Evolutionary conservation across 1,140 invertebrate genomes (phyloP).

Genomic region (Limonius californicus): DNA sequence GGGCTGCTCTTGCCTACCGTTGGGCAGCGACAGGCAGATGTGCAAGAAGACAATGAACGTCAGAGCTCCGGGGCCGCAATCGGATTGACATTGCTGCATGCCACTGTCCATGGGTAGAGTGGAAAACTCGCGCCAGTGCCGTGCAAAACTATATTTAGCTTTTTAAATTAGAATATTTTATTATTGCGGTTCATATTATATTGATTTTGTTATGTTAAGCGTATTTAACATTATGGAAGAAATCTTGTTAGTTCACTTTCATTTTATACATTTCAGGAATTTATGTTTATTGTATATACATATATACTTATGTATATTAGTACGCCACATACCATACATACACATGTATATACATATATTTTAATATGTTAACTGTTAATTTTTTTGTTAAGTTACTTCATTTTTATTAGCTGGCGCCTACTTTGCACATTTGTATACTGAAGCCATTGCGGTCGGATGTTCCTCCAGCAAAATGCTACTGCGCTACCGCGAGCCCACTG

Average conservation of each 20-base stretch:
- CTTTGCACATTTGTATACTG: conserved; percentile 38
- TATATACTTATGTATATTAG: conserved; percentile 29
- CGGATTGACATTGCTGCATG: conserved; percentile 43
- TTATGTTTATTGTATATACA: conserved; percentile 31
- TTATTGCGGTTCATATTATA: conserved; percentile 19
- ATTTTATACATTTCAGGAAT: conserved; percentile 26
- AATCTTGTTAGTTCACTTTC: conserved; percentile 28
- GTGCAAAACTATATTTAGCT: conserved; percentile 25
- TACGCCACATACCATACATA: conserved; percentile 26
- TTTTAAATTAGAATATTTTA: conserved; percentile 27
- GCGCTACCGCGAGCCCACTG: conserved; percentile 40
- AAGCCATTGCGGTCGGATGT: conserved; percentile 35
- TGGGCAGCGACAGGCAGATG: conserved; percentile 45
- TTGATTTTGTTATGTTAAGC: conserved; percentile 19
- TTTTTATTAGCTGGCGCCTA: conserved; percentile 34
- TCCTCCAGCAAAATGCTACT: conserved; percentile 37
- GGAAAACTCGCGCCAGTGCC: conserved; percentile 35
- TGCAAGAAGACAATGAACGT: conserved; percentile 44
- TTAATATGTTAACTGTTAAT: conserved; percentile 15
- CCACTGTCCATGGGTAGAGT: conserved; percentile 39
- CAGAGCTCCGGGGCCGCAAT: conserved; percentile 41
- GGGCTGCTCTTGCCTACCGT: conserved; percentile 36
- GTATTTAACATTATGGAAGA: conserved; percentile 19
- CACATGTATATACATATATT: conserved; percentile 33
- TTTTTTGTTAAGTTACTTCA: conserved; percentile 27